Percentiles rank a stretch among this genome's conserved stretches.
phyloP scores from a whole-genome alignment of 2,113 vertebrate species.

The Nicator chloris region DNA sequence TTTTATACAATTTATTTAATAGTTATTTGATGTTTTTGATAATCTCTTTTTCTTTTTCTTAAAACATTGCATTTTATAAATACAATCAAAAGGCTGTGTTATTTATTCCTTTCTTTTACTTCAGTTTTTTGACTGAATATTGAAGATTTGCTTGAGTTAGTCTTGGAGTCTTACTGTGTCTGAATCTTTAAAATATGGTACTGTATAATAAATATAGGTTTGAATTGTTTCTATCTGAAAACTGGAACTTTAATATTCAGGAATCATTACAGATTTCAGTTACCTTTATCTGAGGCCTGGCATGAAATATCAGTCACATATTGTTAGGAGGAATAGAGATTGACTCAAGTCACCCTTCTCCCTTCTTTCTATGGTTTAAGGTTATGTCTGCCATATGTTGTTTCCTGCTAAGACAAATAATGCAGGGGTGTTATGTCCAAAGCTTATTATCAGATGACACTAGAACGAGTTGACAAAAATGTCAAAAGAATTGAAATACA shows the following conservation, averaged over 20 bases:
- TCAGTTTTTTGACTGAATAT: background rate
- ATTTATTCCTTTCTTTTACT: background rate
- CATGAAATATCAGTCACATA: background rate
- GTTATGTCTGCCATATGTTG: background rate
- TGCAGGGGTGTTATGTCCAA: background rate
- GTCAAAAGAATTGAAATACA: background rate
- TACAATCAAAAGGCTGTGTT: background rate
- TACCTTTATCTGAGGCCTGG: background rate
- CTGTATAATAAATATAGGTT: background rate
- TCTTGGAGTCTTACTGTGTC: background rate
- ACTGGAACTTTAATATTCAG: background rate
- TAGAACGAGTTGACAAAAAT: background rate
- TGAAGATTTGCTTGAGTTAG: background rate
- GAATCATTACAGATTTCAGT: background rate
- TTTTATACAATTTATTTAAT: background rate
- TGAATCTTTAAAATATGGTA: background rate
- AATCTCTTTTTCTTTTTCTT: background rate
- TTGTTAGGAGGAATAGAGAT: background rate
- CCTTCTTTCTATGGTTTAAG: background rate
- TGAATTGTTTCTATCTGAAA: background rate
- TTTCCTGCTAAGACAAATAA: background rate
- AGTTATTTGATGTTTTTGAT: background rate
- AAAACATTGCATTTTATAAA: background rate
- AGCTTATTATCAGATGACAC: background rate
- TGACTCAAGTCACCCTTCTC: background rate